These are phyloP conservation scores for Gallinago solitaria DNA, from an alignment of 2,797 vertebrate species.

Conservation along the genomic window DNA sequence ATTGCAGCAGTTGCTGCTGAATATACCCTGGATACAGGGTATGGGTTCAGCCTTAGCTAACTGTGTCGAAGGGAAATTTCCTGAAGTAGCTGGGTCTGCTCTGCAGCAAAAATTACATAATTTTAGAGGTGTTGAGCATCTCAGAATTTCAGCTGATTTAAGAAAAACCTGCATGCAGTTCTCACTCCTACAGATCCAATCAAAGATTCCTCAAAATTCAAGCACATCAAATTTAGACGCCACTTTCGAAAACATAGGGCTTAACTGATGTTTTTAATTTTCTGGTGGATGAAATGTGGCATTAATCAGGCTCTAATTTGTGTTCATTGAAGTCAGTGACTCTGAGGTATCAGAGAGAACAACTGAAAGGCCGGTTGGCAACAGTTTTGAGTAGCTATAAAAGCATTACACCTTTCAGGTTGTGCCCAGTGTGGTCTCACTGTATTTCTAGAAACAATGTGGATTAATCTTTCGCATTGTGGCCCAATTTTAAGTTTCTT, in stretches of 20 bases:
- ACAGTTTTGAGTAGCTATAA: not conserved
- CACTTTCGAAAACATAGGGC: not conserved
- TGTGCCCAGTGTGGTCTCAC: not conserved
- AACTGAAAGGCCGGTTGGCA: not conserved
- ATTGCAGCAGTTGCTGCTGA: not conserved
- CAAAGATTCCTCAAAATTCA: not conserved
- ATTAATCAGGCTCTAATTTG: not conserved
- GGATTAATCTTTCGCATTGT: not conserved
- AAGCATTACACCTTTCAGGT: not conserved
- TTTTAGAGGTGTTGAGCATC: not conserved
- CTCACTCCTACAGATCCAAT: not conserved
- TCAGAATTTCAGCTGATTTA: not conserved
- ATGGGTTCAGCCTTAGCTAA: not conserved
- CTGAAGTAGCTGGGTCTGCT: not conserved
- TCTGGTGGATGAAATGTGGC: not conserved
- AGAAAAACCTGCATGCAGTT: not conserved
- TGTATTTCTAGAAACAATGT: not conserved
- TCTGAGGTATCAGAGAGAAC: not conserved
- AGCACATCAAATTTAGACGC: not conserved
- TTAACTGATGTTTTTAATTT: not conserved
- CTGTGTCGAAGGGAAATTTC: not conserved
- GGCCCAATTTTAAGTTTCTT: not conserved
- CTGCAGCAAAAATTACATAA: slow-evolving; percentile 16
- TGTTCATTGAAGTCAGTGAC: not conserved
- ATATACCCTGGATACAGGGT: not conserved